These are phyloP conservation scores for Melinaea menophilus DNA, from an alignment of 2,888 invertebrate species.

Conservation along the genomic window DNA sequence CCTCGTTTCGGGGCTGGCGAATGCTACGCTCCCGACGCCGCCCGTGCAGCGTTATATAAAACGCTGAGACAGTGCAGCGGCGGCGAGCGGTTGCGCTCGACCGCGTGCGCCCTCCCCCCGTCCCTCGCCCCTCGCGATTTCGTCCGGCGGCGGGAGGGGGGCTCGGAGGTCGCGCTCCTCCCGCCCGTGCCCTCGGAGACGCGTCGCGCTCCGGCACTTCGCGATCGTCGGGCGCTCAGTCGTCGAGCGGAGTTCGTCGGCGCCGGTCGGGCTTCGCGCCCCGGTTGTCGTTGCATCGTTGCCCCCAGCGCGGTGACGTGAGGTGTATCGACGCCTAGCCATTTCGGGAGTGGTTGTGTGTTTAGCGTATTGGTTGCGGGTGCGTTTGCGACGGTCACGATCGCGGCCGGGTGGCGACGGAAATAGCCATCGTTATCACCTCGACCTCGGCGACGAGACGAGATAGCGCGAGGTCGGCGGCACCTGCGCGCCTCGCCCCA, in stretches of 20 bases:
- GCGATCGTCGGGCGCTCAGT: constrained; percentile 48
- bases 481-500: constrained; percentile 67
- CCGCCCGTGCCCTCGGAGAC: constrained; percentile 57
- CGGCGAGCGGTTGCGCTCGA: constrained; percentile 64
- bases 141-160: constrained; percentile 58
- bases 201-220: constrained; percentile 37
- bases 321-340: constrained; percentile 41
- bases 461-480: constrained; percentile 74
- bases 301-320: constrained; percentile 27
- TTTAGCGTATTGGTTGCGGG: constrained; percentile 45
- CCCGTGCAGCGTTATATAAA: constrained; percentile 71
- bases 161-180: constrained; percentile 69
- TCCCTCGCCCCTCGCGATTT: constrained; percentile 51
- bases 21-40: constrained; percentile 38
- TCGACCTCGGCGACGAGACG: constrained; percentile 72
- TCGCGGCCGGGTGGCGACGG: constrained; percentile 54
- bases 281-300: constrained; percentile 35
- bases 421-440: constrained; percentile 75
- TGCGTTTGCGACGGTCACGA: constrained; percentile 68
- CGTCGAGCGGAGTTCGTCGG: constrained; percentile 72
- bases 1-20: constrained; percentile 61
- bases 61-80: constrained; percentile 63
- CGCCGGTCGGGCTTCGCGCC: constrained; percentile 52
- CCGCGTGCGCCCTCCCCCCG: constrained; percentile 61
- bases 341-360: constrained; percentile 51